Conservation (phyloP, 2,797 vertebrate genomes). For the Psittacula derbiana region DNA sequence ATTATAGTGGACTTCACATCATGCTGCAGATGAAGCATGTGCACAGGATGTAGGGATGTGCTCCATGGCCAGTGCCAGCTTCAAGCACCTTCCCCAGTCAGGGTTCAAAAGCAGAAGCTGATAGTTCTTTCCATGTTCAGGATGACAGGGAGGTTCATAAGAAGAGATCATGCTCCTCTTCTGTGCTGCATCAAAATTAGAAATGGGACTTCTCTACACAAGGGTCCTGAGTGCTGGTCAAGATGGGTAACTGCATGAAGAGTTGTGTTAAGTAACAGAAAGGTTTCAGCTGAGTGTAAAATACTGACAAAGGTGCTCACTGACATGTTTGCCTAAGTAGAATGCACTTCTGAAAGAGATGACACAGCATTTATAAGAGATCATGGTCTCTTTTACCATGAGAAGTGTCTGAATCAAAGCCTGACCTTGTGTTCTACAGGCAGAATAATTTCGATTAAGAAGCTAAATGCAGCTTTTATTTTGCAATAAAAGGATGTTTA, state of each 20-base stretch:
- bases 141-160: background rate
- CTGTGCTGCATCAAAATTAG: background rate
- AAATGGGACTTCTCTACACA: background rate
- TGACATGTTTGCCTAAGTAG: background rate
- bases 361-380: background rate
- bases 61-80: background rate
- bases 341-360: background rate
- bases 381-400: background rate
- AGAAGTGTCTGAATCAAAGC: background rate
- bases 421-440: background rate
- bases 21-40: background rate
- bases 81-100: background rate
- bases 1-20: background rate
- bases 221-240: background rate
- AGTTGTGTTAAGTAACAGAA: background rate
- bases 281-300: background rate
- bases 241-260: background rate
- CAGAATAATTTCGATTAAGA: background rate
- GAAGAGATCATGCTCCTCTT: background rate
- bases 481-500: background rate
- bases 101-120: background rate
- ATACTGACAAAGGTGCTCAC: background rate
- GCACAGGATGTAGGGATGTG: background rate
- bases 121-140: background rate
- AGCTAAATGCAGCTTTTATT: background rate